Evolutionary conservation across 2,888 invertebrate genomes (phyloP).

Genomic region (Athalia circularis): DNA sequence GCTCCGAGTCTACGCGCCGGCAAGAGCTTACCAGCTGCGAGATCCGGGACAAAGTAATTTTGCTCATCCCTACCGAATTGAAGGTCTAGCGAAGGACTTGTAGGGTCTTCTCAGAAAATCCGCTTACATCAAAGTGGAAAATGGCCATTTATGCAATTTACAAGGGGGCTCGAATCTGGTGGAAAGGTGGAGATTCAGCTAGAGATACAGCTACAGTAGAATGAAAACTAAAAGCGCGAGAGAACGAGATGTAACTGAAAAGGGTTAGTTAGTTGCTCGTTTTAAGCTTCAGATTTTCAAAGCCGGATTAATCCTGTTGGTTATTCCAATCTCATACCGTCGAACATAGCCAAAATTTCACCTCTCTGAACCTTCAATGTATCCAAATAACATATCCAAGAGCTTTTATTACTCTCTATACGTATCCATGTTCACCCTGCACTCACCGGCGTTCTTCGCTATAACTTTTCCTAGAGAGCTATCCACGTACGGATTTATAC

Average conservation of each 20-base stretch:
- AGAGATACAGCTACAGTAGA: background rate
- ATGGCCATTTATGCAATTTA: constrained; percentile 49
- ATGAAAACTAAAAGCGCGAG: background rate
- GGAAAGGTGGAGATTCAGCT: background rate
- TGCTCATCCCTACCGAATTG: constrained; percentile 45
- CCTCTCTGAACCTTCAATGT: background rate
- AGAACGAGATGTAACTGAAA: background rate
- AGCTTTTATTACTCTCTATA: constrained; percentile 14
- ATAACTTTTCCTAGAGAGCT: constrained; percentile 30
- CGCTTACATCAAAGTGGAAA: constrained; percentile 49
- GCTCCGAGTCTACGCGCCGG: background rate
- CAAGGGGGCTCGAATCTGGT: constrained; percentile 21
- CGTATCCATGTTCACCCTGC: too few relatives aligned
- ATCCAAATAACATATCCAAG: background rate
- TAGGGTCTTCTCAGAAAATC: constrained; percentile 47
- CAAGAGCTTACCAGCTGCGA: constrained; percentile 44
- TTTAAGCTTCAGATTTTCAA: background rate
- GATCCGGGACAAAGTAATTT: constrained; percentile 48
- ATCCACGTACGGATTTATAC: background rate
- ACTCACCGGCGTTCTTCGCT: too few relatives aligned
- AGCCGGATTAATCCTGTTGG: constrained; percentile 39
- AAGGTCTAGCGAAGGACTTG: constrained; percentile 45
- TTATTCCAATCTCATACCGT: constrained; percentile 39
- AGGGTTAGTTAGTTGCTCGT: constrained; percentile 16
- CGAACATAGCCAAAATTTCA: constrained; percentile 15